Base-by-base conservation (phyloP, 2,888 invertebrate species). In the Meandrusa payeni region DNA sequence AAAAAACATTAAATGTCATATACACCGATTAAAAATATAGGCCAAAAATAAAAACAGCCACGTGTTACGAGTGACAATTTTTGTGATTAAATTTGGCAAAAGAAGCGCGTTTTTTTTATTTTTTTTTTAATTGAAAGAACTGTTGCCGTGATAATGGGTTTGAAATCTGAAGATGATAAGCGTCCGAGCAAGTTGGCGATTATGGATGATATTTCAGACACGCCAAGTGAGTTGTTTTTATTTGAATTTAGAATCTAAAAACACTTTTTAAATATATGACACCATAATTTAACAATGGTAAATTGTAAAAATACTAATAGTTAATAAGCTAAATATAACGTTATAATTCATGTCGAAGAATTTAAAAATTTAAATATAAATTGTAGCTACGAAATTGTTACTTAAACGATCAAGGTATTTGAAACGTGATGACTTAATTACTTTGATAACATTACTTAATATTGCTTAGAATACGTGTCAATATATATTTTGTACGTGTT, bases 121-220 rank as follows among this genome's bases (percentile, higher is more conserved):
- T 54, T 57, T 56, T 53, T 61, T 59, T 52, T 46, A 47, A 46
- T 44, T 44, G 53, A 55, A 50, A 48, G n/a, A 47, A 55, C 50
- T 57, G 45, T 56, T 41, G 53, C 65, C 65, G 83, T 82, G 80
- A 78, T 68, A 70, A 87, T 87, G 87, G 87, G 87, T 66, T 73
- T 88, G 62, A 87, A 75, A 56, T 61, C 72, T 38, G 87, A 86
- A 53, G 87, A 85, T 57, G 79, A 82, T 53, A 86, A 81, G 57
- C 66, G 80, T 61, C 86, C 87, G 23, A 88, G 88, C 71, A 88
- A 87, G 60, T 55, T 88, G 72, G 86, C 86, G 51, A 88, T 88
- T 57, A 86, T 88, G 82, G 87, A 88, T 61, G 85, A 85, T 28
- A 53, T 61, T 34, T 72, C 78, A 10, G 75, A 76, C 54, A 59